Conservation (phyloP, 35 echinoderm and acorn worm genomes). For the Lytechinus variegatus region DNA sequence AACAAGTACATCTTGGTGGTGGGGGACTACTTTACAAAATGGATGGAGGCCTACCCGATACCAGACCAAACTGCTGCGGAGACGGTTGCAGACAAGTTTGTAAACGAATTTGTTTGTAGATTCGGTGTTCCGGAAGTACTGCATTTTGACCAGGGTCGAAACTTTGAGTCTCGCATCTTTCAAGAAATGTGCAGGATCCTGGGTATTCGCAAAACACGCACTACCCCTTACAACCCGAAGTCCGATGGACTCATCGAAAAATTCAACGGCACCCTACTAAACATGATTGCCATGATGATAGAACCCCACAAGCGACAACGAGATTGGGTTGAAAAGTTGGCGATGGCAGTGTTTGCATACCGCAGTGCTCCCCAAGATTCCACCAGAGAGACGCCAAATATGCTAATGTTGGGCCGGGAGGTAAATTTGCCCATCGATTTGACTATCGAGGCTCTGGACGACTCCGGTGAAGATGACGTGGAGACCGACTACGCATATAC, state of each 20-base stretch:
- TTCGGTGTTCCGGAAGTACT: slow-evolving; percentile 55
- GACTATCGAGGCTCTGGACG: not conserved
- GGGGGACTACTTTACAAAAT: slow-evolving; percentile 75
- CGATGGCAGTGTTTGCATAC: too few species aligned
- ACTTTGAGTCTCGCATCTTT: slow-evolving; percentile 68
- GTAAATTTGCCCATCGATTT: too few species aligned
- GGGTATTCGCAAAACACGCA: slow-evolving; percentile 60
- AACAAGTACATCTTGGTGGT: slow-evolving; percentile 62
- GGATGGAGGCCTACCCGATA: slow-evolving; percentile 60
- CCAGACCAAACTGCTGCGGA: slow-evolving; percentile 62
- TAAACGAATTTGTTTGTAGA: slow-evolving; percentile 44
- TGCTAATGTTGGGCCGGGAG: too few species aligned
- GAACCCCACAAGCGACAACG: too few species aligned
- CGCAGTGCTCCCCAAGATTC: too few species aligned
- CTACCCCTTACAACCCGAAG: slow-evolving; percentile 57
- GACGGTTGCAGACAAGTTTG: slow-evolving; percentile 60
- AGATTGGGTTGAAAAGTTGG: too few species aligned
- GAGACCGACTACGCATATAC: not conserved
- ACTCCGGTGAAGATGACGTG: not conserved
- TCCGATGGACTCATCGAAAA: too few species aligned
- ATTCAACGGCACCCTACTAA: too few species aligned
- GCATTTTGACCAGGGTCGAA: slow-evolving; percentile 69
- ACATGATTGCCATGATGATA: too few species aligned
- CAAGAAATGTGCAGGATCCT: slow-evolving; percentile 60
- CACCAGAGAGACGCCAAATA: too few species aligned